A percentile compares a stretch with the other conserved stretches of the same genome.
These are phyloP conservation scores for Calosoma granatense DNA, from an alignment of 1,140 invertebrate genomes.

Conservation along the genomic window DNA sequence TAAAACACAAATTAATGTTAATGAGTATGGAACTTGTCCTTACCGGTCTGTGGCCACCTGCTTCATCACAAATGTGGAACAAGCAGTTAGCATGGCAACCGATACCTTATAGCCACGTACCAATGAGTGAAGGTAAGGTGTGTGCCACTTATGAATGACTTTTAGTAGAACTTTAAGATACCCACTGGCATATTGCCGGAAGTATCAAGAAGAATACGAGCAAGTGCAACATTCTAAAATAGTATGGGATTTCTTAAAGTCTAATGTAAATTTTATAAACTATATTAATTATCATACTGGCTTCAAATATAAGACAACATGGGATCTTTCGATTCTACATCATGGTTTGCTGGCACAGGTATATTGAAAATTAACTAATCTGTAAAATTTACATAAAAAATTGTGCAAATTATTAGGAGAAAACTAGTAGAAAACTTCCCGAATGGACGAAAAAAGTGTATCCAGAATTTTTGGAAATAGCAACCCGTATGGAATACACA, in stretches of 20 bases:
- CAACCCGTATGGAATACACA: background rate
- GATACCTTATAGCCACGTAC: conserved; percentile 35
- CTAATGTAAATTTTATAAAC: background rate
- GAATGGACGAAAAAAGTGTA: conserved; percentile 6
- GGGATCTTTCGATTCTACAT: background rate
- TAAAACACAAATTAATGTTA: conserved; percentile 39
- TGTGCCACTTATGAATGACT: no score
- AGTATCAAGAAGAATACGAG: background rate
- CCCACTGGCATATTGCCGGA: background rate
- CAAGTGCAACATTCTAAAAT: background rate
- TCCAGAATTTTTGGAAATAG: background rate
- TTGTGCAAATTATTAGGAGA: background rate
- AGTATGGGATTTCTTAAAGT: background rate
- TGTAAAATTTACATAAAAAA: background rate
- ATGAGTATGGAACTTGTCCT: conserved; percentile 45
- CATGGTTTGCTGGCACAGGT: background rate
- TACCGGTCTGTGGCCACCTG: conserved; percentile 44
- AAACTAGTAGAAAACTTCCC: background rate
- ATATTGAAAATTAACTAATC: background rate
- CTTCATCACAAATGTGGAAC: conserved; percentile 36
- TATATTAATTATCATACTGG: background rate
- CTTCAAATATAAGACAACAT: background rate
- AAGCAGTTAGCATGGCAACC: conserved; percentile 39
- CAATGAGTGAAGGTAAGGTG: conserved; percentile 5
- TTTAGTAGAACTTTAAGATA: background rate